phyloP scores from a whole-genome alignment of 1,140 invertebrate genomes.

The Cyphomyrmex costatus region DNA sequence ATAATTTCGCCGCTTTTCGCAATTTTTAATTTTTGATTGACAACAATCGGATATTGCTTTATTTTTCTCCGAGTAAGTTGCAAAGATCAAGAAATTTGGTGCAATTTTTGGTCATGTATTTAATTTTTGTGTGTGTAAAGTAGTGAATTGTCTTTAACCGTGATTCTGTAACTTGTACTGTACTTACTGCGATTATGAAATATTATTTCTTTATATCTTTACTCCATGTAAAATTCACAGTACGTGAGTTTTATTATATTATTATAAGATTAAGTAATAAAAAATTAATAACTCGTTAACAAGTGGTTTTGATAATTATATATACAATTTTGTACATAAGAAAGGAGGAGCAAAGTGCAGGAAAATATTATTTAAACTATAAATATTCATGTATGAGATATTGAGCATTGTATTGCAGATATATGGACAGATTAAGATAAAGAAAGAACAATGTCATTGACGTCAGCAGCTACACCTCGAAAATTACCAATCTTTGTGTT shows the following conservation, averaged over 20 bases:
- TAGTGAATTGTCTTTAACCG: neutral
- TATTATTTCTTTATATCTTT: no score
- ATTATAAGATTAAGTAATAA: neutral
- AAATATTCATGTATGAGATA: slow-evolving; percentile 84
- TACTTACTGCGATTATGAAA: neutral
- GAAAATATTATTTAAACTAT: slow-evolving; percentile 22
- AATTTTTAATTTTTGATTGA: no score
- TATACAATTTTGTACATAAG: neutral
- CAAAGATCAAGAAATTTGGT: neutral
- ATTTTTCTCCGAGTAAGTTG: neutral
- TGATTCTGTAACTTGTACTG: neutral
- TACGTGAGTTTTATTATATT: neutral
- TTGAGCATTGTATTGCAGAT: slow-evolving; percentile 82
- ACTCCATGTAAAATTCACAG: neutral
- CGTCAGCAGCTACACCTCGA: slow-evolving; percentile 74
- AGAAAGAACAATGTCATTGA: slow-evolving; percentile 78
- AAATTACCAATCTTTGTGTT: slow-evolving; percentile 94
- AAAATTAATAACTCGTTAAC: neutral
- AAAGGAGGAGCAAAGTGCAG: neutral
- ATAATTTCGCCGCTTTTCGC: neutral
- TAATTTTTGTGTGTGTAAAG: neutral
- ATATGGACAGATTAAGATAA: slow-evolving; percentile 60
- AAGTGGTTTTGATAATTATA: neutral
- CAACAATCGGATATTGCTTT: neutral
- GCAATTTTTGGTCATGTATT: neutral